Percentiles rank a stretch among this genome's conserved stretches.
These are phyloP conservation scores for Octonoba sinensis DNA, from an alignment of 2,888 invertebrate species.

Conservation along the genomic window DNA sequence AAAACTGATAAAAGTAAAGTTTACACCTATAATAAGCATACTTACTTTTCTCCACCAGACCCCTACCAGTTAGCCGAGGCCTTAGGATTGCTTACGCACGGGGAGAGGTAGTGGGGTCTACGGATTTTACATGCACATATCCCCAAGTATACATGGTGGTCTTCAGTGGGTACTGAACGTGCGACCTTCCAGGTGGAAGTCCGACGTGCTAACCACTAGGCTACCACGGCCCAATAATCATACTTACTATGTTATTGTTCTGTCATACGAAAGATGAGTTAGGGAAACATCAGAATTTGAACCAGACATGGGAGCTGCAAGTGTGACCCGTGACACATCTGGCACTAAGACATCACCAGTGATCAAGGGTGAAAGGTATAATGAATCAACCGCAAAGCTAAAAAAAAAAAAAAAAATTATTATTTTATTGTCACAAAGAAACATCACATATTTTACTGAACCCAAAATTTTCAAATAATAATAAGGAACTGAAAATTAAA, in stretches of 20 bases:
- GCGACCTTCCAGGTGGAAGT: too few species aligned
- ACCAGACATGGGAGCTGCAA: constrained; percentile 14
- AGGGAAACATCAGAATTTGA: constrained; percentile 9
- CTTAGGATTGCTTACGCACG: too few species aligned
- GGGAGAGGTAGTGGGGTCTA: too few species aligned
- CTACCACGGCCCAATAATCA: too few species aligned
- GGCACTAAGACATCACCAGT: constrained; percentile 41
- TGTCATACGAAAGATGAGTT: constrained; percentile 29
- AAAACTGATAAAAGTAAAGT: too few species aligned
- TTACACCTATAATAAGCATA: too few species aligned
- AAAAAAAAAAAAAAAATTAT: constrained; percentile 29
- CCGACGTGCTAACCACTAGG: too few species aligned
- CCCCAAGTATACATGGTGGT: too few species aligned
- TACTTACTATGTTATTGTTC: constrained; percentile 53
- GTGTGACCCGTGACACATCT: constrained; percentile 60
- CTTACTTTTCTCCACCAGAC: too few species aligned
- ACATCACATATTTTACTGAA: background rate
- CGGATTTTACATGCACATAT: too few species aligned
- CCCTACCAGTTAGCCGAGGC: too few species aligned
- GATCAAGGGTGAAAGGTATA: constrained; percentile 44
- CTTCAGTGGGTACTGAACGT: too few species aligned
- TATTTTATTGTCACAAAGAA: background rate
- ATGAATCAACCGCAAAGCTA: constrained; percentile 34
- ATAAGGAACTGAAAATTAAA: background rate
- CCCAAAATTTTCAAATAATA: background rate